Conservation (phyloP, 2,113 vertebrate species). For the Phainopepla nitens region DNA sequence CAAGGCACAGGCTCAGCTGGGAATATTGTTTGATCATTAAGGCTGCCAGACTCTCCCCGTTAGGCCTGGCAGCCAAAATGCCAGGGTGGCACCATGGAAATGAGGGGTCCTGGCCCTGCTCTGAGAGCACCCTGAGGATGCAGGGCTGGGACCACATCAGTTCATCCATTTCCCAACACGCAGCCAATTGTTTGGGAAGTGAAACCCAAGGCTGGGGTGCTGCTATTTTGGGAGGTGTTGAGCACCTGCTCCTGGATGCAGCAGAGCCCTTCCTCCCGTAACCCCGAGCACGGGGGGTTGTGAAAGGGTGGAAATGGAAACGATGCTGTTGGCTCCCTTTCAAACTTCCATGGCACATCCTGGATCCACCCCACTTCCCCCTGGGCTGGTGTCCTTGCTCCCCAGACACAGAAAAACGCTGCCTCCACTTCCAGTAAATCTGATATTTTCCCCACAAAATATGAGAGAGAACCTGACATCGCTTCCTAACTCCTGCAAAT, state of each 20-base stretch:
- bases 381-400: rapidly evolving
- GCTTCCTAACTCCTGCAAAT: not conserved
- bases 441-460: not conserved
- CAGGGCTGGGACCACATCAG: not conserved
- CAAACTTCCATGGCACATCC: rapidly evolving
- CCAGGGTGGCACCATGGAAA: not conserved
- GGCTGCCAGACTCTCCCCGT: not conserved
- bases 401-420: not conserved
- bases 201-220: not conserved
- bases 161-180: not conserved
- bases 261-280: rapidly evolving
- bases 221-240: not conserved
- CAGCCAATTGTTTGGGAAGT: not conserved
- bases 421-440: rapidly evolving
- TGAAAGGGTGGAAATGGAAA: not conserved
- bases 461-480: rapidly evolving
- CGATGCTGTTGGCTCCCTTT: rapidly evolving
- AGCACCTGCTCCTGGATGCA: not conserved
- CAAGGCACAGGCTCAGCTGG: not conserved
- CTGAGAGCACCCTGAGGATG: not conserved
- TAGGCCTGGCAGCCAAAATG: not conserved
- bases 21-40: not conserved
- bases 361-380: not conserved
- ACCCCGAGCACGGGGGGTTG: rapidly evolving
- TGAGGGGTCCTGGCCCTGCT: not conserved